Percentiles rank a stretch among this genome's conserved stretches.
phyloP scores from a whole-genome alignment of 2,113 vertebrate genomes.

The Dryoscopus gambensis region DNA sequence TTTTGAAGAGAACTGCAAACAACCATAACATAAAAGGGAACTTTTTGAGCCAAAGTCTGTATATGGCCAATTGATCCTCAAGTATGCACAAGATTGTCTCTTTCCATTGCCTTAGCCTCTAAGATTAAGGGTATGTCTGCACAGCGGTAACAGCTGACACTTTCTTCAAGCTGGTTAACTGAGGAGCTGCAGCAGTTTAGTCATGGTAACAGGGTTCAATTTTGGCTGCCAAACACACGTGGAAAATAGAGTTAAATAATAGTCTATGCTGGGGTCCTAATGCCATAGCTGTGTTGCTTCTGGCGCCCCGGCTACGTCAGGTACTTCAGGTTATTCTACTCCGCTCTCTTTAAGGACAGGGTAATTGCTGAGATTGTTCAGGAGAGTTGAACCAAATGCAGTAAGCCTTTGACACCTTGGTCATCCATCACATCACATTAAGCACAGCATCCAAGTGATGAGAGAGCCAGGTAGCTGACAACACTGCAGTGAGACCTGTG shows the following conservation, averaged over 20 bases:
- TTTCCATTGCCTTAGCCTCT: constrained; percentile 28
- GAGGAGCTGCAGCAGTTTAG: neutral
- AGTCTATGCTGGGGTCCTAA: neutral
- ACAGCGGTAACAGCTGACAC: neutral
- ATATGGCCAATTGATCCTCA: neutral
- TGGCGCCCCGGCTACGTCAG: neutral
- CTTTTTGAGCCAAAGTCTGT: constrained; percentile 35
- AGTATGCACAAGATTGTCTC: neutral
- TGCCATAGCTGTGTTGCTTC: neutral
- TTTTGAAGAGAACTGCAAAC: neutral
- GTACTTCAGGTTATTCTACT: neutral
- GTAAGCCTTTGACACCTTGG: neutral
- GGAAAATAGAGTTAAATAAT: neutral
- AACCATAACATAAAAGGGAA: neutral
- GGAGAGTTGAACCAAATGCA: neutral
- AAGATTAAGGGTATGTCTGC: neutral
- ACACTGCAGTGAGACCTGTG: neutral
- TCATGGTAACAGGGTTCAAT: neutral
- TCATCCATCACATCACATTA: neutral
- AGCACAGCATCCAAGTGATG: neutral
- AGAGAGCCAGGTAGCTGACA: neutral
- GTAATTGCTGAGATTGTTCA: neutral
- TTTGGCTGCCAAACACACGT: neutral
- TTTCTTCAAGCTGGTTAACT: neutral
- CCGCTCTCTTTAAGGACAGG: neutral